These are phyloP conservation scores for Bimastos eiseni DNA, from an alignment of 2,888 invertebrate species.

Conservation along the genomic window DNA sequence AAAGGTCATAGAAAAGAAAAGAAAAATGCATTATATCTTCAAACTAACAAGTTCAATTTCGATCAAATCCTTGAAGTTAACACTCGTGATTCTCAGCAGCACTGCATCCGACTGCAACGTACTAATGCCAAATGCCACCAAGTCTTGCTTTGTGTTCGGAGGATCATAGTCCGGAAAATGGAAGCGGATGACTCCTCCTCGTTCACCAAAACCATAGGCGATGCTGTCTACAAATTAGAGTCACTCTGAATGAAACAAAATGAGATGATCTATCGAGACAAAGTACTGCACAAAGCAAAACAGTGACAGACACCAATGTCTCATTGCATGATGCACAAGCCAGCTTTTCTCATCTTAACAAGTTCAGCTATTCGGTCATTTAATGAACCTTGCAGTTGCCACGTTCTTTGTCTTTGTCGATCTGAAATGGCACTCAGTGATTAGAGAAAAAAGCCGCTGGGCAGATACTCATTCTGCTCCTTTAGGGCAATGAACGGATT, in stretches of 20 bases:
- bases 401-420: neutral
- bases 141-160: slow-evolving; percentile 33
- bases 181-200: slow-evolving; percentile 32
- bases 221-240: slow-evolving; percentile 33
- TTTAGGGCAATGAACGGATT: neutral
- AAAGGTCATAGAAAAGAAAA: slow-evolving; percentile 6
- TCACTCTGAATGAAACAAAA: slow-evolving; percentile 19
- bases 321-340: neutral
- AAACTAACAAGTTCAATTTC: slow-evolving; percentile 30
- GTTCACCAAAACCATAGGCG: slow-evolving; percentile 32
- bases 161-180: neutral
- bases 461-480: neutral
- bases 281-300: neutral
- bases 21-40: neutral
- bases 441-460: neutral
- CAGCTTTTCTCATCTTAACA: neutral
- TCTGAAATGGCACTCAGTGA: neutral
- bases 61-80: slow-evolving; percentile 26
- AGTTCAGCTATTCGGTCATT: neutral
- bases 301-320: neutral
- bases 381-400: neutral
- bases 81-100: slow-evolving; percentile 25
- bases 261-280: neutral
- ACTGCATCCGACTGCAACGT: slow-evolving; percentile 32
- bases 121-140: slow-evolving; percentile 33